Evolutionary conservation across 1,140 invertebrate species (phyloP), one percentile per base, ranked within the genome.

Genomic region (Aethina tumida): DNA sequence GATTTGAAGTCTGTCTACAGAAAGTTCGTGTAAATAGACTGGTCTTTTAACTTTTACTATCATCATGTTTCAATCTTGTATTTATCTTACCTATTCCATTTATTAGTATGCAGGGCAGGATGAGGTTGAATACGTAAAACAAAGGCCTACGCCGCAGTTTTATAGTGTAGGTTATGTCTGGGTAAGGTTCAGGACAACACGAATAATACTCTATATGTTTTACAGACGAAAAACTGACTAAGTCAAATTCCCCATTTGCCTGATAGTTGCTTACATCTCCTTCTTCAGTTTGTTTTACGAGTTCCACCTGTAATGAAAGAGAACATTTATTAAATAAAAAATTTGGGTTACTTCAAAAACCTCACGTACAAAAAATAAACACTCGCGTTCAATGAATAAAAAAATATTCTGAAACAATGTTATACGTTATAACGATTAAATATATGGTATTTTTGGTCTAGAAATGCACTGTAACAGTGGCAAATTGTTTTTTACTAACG

Each of bases 51-150:
- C n/a, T n/a, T n/a, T n/a, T n/a, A n/a, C n/a, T n/a, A n/a, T n/a
- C n/a, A 24, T 7, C 7, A n/a, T 24, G n/a, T 24, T 24, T n/a
- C 7, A 24, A 24, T 7, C 7, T 8, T n/a, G n/a, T n/a, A n/a
- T n/a, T n/a, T n/a, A n/a, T 45, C 50, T 59, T 66, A 84, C 81
- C 81, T 31, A 84, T 83, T 35, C 81, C 75, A 52, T 89, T 91
- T 52, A 93, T 94, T 4, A 93, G 75, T 34, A 91, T 75, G 61
- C 89, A 93, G 0, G 89, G 89, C 21, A 92, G 70, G 30, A 92
- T 88, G 39, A 92, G 71, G 57, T 92, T 92, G 67, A 92, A 92
- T 6, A 93, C 81, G 60, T 92, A 93, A 60, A 92, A 93, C 69
- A 92, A 75, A 0, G 89, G 88, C 47, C 86, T 65, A 41, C 88